These are phyloP conservation scores for Drosophila fuyamai DNA, from an alignment of 1,140 invertebrate species.

Conservation along the genomic window DNA sequence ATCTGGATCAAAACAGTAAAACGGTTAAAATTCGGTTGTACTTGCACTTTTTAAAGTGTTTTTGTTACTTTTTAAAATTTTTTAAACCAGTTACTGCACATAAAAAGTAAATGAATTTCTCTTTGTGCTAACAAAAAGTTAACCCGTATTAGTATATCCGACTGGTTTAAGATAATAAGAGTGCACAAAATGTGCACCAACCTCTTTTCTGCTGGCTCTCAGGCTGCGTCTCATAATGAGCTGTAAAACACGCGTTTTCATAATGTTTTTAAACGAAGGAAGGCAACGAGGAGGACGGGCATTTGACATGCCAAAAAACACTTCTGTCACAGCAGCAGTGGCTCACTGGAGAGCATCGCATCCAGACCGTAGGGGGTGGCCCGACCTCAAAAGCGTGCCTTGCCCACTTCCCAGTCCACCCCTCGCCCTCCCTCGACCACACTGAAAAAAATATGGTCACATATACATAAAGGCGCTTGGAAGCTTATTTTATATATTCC, in stretches of 20 bases:
- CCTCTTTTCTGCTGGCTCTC: slow-evolving; percentile 4
- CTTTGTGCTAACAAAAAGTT: no score
- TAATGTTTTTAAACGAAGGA: slow-evolving; percentile 70
- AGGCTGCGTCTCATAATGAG: slow-evolving; percentile 60
- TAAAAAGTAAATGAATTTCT: no score
- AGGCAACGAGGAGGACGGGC: slow-evolving; percentile 39
- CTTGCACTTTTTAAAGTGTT: no score
- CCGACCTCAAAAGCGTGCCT: slow-evolving; percentile 51
- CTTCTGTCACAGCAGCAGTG: slow-evolving; percentile 74
- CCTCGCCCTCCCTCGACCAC: neutral
- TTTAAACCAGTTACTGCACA: no score
- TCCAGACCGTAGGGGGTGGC: slow-evolving; percentile 38
- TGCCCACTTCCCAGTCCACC: slow-evolving; percentile 2
- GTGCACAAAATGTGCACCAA: slow-evolving; percentile 47
- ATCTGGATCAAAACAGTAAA: no score
- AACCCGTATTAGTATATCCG: no score
- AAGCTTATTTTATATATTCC: no score
- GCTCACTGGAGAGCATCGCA: slow-evolving; percentile 31
- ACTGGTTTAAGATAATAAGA: neutral
- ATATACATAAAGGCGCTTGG: neutral
- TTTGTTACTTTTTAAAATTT: no score
- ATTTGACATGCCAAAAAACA: slow-evolving; percentile 83
- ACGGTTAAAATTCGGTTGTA: no score
- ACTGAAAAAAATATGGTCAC: slow-evolving; percentile 7
- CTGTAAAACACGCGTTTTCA: slow-evolving; percentile 81